Evolutionary conservation across 64 coral and sea anemone genomes (phyloP).

Genomic region (Catalaphyllia jardinei): DNA sequence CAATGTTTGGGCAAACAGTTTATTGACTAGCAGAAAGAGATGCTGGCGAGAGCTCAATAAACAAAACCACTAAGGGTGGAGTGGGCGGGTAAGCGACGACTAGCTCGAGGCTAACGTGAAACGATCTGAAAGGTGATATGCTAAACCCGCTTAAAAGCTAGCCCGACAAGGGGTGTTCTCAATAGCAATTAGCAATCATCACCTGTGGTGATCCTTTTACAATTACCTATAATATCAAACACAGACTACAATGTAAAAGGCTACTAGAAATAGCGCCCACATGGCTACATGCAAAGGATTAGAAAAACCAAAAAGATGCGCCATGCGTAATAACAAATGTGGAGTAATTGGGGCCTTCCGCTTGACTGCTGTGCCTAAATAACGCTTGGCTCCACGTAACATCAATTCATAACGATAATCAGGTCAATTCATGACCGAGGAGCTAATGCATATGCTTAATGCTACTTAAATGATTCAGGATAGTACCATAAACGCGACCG

Average conservation of each 20-base stretch:
- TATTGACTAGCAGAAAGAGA: too few relatives aligned
- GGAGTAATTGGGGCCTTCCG: conserved; percentile 16
- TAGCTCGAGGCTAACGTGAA: too few relatives aligned
- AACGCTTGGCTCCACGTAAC: neutral
- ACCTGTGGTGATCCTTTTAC: too few relatives aligned
- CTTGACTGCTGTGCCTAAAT: neutral
- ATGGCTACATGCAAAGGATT: conserved; percentile 26
- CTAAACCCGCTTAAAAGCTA: neutral
- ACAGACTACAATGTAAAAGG: neutral
- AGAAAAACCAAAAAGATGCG: neutral
- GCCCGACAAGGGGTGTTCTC: too few relatives aligned
- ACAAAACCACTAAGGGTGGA: too few relatives aligned
- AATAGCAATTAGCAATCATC: too few relatives aligned
- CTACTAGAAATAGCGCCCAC: conserved; percentile 29
- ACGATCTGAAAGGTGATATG: too few relatives aligned
- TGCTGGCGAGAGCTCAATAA: too few relatives aligned
- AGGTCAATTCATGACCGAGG: conserved; percentile 14
- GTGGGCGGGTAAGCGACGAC: too few relatives aligned
- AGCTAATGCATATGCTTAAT: conserved; percentile 28
- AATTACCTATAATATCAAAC: too few relatives aligned
- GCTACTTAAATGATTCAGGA: conserved; percentile 16
- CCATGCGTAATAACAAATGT: neutral
- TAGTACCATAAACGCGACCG: conserved; percentile 18
- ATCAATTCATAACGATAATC: conserved; percentile 15
- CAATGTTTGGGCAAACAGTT: too few relatives aligned